Base-by-base conservation (phyloP, 1,140 invertebrate genomes). In the Popillia japonica region DNA sequence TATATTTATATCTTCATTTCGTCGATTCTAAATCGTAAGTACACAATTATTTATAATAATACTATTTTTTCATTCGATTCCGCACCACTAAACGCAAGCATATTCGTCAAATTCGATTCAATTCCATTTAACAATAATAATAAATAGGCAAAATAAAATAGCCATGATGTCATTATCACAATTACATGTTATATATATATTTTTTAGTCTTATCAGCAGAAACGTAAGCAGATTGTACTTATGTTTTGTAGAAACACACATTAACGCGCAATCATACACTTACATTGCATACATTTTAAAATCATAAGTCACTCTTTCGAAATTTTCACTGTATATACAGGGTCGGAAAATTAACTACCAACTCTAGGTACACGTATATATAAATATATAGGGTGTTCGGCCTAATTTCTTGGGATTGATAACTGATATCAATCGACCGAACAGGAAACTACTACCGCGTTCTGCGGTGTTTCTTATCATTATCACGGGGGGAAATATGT, bases 1-100 rank as follows among this genome's bases (percentile, higher is more conserved):
- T 73, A 73, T 73, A 73, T 42, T 73, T 73, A 73, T 73, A 73
- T 6, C 40, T 27, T 42, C 40, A n/a, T 27, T 64, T 27, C 61
- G 17, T 17, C 61, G 17, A 64, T 3, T 14, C 22, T 42, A 73
- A 73, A 27, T 27, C 40, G 72, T 73, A 73, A 73, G 72, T 73
- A 73, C 64, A 14, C 10, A 27, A 68, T 14, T 48, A 10, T 4
- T 3, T n/a, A 48, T 48, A 48, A n/a, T 14, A 10, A n/a, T n/a
- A n/a, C n/a, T n/a, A n/a, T n/a, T n/a, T n/a, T n/a, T n/a, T n/a
- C n/a, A n/a, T n/a, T n/a, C n/a, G n/a, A n/a, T n/a, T n/a, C n/a
- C n/a, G n/a, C 44, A 14, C 0, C 11, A 10, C 44, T 48, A 14
- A 48, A 14, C 11, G 8, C 3, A 14, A 48, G 17, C 41, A 11